Percentiles rank a stretch among this genome's conserved stretches.
Conservation (phyloP, 2,888 invertebrate genomes). For the Octodonta nipae region DNA sequence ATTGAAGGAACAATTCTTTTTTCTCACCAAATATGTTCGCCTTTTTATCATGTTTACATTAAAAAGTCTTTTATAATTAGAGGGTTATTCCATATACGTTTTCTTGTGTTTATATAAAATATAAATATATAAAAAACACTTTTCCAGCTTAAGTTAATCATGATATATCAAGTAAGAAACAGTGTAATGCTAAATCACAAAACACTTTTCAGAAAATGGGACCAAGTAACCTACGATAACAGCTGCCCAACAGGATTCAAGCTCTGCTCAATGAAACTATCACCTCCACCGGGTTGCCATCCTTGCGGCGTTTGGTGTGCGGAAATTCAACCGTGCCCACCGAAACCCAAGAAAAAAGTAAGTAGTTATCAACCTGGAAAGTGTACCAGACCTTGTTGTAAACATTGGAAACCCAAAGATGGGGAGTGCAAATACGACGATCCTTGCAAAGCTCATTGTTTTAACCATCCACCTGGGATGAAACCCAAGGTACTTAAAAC, state of each 20-base stretch:
- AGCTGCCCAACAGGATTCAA: slow-evolving; percentile 32
- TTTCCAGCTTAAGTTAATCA: no score
- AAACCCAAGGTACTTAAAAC: slow-evolving; percentile 19
- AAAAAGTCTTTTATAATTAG: no score
- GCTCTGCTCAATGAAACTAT: slow-evolving; percentile 29
- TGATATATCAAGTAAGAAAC: no score
- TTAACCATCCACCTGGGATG: slow-evolving; percentile 27
- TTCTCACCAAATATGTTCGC: no score
- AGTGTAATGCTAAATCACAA: no score
- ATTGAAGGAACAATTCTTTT: no score
- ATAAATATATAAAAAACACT: no score
- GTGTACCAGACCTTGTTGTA: slow-evolving; percentile 30
- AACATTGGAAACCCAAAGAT: slow-evolving; percentile 31
- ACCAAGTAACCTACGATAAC: not conserved
- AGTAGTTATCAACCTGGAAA: slow-evolving; percentile 15
- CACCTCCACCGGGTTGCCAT: slow-evolving; percentile 26
- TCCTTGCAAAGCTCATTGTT: slow-evolving; percentile 33
- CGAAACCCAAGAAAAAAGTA: slow-evolving; percentile 24
- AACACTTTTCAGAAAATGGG: not conserved
- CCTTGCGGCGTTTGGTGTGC: slow-evolving; percentile 31
- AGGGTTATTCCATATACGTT: no score
- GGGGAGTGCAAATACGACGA: slow-evolving; percentile 29
- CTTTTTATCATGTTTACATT: no score
- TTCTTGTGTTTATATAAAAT: no score
- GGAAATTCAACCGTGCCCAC: slow-evolving; percentile 28